phyloP scores from a whole-genome alignment of 2,797 vertebrate species.

The Chiroxiphia lanceolata region DNA sequence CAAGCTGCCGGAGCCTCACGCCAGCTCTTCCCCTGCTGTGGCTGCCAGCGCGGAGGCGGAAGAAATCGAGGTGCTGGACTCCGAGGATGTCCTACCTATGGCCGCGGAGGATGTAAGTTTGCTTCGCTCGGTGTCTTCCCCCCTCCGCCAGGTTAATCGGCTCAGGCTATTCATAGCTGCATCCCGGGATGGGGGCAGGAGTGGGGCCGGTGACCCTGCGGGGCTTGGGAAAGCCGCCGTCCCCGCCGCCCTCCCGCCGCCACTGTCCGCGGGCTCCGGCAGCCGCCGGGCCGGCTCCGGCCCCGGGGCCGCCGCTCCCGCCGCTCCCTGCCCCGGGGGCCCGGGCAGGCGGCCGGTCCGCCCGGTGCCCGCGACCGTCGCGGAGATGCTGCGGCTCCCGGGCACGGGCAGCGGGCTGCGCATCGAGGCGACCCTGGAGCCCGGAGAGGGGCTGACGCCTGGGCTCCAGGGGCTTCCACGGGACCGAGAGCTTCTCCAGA shows the following conservation, averaged over 20 bases:
- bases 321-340: neutral
- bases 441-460: neutral
- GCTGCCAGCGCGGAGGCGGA: constrained; percentile 89
- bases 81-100: constrained; percentile 79
- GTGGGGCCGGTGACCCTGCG: neutral
- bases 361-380: neutral
- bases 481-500: neutral
- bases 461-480: neutral
- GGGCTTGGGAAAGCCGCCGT: neutral
- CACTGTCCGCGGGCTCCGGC: neutral
- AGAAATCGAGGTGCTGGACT: constrained; percentile 92
- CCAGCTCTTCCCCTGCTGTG: constrained; percentile 87
- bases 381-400: neutral
- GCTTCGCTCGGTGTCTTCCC: neutral
- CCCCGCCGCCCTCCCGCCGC: neutral
- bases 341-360: neutral
- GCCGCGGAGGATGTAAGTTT: constrained; percentile 78
- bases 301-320: neutral
- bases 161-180: constrained; percentile 51
- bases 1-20: constrained; percentile 73
- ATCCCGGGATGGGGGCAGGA: neutral
- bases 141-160: constrained; percentile 29
- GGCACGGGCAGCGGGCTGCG: neutral
- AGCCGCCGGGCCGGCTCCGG: neutral
- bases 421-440: neutral